Evolutionary conservation across 2,797 vertebrate genomes (phyloP), one percentile per base, ranked within the genome.

Genomic region (Hipposideros larvatus): DNA sequence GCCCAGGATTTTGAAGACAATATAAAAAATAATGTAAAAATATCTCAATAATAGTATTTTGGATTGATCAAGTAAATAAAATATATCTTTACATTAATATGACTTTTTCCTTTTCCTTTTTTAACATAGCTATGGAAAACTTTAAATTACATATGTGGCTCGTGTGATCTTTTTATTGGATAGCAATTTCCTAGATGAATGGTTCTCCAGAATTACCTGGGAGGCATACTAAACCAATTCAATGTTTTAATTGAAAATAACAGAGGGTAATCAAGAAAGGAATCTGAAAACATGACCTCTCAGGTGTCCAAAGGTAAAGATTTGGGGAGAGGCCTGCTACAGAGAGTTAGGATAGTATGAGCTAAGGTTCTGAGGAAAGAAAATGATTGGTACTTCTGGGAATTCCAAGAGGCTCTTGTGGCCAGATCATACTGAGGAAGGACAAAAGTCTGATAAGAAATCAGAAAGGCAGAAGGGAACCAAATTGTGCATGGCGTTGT

Each of bases 201-300:
- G 66, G 7, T 91, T 91, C 85, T 96, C 59, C 7, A 82, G 48
- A 71, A 93, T 90, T 91, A 87, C 26, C 28, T 91, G n/a, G 5
- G 66, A 95, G 22, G 31, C 46, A 71, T 51, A 59, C 91, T 89
- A 92, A 96, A 91, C 2, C 11, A 87, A 37, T 83, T 41, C 31
- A 15, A 41, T 37, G 11, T 75, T 82, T 95, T 96, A 41, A 87
- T 41, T 41, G 82, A 74, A 18, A 86, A 63, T 66, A 84, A 74
- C 19, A 65, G 34, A 53, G 1, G 11, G 4, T 86, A 34, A 80
- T 21, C 10, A 73, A 87, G 70, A 24, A 68, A 46, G 22, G 9
- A 43, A 43, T 26, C 66, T 90, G 61, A 88, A 83, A 26, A 91
- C 34, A 24, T 65, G 26, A 43, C 5, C 51, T 77, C 73, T 91